Percentiles rank a stretch among this genome's conserved stretches.
phyloP scores from a whole-genome alignment of 2,113 vertebrate genomes.

The Terrapene triunguis region DNA sequence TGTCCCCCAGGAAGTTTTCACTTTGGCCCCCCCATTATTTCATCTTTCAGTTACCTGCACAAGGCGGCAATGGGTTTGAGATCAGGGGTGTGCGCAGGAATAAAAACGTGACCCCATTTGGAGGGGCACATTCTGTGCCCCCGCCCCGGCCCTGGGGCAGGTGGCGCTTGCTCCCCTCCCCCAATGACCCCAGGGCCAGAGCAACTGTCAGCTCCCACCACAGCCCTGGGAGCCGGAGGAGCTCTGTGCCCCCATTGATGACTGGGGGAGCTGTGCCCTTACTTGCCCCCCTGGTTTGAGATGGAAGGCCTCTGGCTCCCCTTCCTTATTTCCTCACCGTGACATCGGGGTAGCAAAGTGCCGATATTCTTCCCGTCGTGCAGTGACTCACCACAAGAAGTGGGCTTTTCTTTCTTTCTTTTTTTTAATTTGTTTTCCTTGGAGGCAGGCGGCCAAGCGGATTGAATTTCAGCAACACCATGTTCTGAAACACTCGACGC shows the following conservation, averaged over 20 bases:
- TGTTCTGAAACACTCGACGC: not conserved
- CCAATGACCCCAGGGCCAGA: too few species aligned
- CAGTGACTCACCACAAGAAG: not conserved
- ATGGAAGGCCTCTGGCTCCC: not conserved
- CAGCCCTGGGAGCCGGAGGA: not conserved
- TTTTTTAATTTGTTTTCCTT: not conserved
- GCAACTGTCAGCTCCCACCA: too few species aligned
- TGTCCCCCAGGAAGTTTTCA: not conserved
- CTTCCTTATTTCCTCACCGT: rapidly evolving
- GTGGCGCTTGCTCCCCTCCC: too few species aligned
- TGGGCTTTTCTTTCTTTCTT: not conserved
- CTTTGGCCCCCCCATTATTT: not conserved
- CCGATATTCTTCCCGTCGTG: not conserved
- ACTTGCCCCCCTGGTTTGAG: not conserved
- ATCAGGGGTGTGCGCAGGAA: too few species aligned
- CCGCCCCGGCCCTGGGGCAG: too few species aligned
- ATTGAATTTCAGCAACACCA: not conserved
- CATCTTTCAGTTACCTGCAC: not conserved
- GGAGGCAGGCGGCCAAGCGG: not conserved
- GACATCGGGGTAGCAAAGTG: not conserved
- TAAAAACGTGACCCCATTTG: too few species aligned
- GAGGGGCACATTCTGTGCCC: too few species aligned
- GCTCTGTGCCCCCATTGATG: not conserved
- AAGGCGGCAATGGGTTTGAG: too few species aligned
- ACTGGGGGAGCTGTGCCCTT: not conserved